Conservation (phyloP, 2,113 vertebrate genomes). For the Podarcis cretensis region DNA sequence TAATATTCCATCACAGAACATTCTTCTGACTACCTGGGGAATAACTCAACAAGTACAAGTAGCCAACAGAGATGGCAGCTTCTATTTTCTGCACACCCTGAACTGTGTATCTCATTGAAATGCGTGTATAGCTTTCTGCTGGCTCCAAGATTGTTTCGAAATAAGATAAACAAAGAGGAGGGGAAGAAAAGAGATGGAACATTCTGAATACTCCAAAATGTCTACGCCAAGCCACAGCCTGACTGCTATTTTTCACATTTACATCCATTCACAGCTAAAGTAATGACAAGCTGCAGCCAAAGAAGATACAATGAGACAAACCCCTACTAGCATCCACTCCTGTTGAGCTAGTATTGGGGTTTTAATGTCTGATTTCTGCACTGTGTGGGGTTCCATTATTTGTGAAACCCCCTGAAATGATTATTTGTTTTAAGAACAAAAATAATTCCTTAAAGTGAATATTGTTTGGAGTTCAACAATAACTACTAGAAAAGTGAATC, state of each 20-base stretch:
- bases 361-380: neutral
- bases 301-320: conserved; percentile 1
- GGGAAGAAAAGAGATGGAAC: neutral
- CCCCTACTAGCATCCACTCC: neutral
- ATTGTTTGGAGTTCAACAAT: conserved; percentile 2
- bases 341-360: conserved; percentile 7
- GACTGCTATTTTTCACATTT: conserved; percentile 4
- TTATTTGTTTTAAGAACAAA: conserved; percentile 31
- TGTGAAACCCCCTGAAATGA: neutral
- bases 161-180: conserved; percentile 1
- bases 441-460: conserved; percentile 12
- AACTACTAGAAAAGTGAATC: neutral
- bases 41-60: conserved; percentile 5
- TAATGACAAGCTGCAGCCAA: neutral
- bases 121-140: neutral
- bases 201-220: conserved; percentile 16
- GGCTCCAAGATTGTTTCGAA: conserved; percentile 6
- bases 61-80: neutral
- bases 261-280: conserved; percentile 7
- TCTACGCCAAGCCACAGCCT: neutral
- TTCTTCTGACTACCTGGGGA: conserved; percentile 1
- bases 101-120: conserved; percentile 10
- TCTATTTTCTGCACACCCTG: conserved; percentile 10
- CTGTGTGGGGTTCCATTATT: conserved; percentile 12
- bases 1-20: conserved; percentile 3